Percentiles rank a stretch among this genome's conserved stretches.
phyloP scores from a whole-genome alignment of 2,113 vertebrate species.

The Silurus meridionalis region DNA sequence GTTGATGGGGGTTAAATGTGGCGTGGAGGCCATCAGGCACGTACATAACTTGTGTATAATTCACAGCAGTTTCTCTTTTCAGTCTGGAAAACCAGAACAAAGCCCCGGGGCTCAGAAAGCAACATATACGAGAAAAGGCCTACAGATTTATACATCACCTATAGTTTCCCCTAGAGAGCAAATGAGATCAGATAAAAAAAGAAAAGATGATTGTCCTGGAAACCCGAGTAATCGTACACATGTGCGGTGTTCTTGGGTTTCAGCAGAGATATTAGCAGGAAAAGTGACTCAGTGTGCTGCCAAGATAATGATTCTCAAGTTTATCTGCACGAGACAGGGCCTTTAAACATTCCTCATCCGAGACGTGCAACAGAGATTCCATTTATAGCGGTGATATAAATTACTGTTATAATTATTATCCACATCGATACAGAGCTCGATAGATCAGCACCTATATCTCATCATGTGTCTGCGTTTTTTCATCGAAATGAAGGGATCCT shows the following conservation, averaged over 20 bases:
- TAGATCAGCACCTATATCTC: not conserved
- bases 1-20: constrained; percentile 32
- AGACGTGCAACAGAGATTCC: not conserved
- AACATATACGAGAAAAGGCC: not conserved
- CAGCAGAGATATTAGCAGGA: constrained; percentile 6
- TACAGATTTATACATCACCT: not conserved
- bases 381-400: not conserved
- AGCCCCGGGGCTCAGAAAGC: constrained; percentile 3
- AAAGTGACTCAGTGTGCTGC: constrained; percentile 26
- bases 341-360: not conserved
- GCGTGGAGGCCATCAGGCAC: constrained; percentile 13
- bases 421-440: not conserved
- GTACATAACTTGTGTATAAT: constrained; percentile 17
- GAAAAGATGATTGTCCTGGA: not conserved
- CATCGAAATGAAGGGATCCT: not conserved
- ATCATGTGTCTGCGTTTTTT: not conserved
- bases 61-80: constrained; percentile 1
- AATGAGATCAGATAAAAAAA: constrained; percentile 19
- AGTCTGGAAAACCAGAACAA: constrained; percentile 4
- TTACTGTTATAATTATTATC: constrained; percentile 21
- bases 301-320: constrained; percentile 32
- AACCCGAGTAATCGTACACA: not conserved
- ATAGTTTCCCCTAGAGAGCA: not conserved
- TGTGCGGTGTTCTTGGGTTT: not conserved
- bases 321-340: constrained; percentile 6